Evolutionary conservation across 2,113 vertebrate genomes (phyloP).

Genomic region (Entelurus aequoreus): DNA sequence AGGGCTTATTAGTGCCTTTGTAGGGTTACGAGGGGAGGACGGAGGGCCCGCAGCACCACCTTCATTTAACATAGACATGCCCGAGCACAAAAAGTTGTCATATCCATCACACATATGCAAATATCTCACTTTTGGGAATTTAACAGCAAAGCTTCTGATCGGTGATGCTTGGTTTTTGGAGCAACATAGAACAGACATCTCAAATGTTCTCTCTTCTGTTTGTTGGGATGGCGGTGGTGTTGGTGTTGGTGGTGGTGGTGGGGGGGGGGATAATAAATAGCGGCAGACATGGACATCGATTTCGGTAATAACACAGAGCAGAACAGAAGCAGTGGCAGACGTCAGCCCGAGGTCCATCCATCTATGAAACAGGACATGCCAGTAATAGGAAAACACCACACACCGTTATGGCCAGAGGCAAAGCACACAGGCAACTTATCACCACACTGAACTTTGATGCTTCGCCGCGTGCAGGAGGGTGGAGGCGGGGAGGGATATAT

Average conservation of each 20-base stretch:
- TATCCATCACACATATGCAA: conserved; percentile 7
- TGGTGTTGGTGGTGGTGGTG: neutral
- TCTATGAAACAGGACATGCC: conserved; percentile 77
- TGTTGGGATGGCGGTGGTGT: conserved; percentile 26
- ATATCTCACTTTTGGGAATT: neutral
- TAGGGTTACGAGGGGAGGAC: conserved; percentile 73
- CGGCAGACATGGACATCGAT: conserved; percentile 66
- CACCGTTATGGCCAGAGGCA: conserved; percentile 73
- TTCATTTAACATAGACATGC: conserved; percentile 34
- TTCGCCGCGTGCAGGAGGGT: conserved; percentile 46
- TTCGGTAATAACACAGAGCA: conserved; percentile 65
- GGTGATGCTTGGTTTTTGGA: conserved; percentile 1
- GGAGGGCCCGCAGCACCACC: conserved; percentile 54
- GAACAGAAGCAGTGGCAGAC: conserved; percentile 69
- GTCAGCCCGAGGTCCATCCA: conserved; percentile 73
- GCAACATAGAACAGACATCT: conserved; percentile 51
- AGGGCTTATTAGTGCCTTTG: conserved; percentile 90
- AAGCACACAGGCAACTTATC: conserved; percentile 72
- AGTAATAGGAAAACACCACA: conserved; percentile 79
- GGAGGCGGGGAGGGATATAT: conserved; percentile 56
- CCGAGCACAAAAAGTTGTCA: conserved; percentile 24
- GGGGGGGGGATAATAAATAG: conserved; percentile 64
- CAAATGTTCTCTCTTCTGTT: conserved; percentile 41
- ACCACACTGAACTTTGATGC: conserved; percentile 75
- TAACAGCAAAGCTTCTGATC: conserved; percentile 6